Conservation (phyloP, 92 coral and sea anemone species). For the Muricea muricata region DNA sequence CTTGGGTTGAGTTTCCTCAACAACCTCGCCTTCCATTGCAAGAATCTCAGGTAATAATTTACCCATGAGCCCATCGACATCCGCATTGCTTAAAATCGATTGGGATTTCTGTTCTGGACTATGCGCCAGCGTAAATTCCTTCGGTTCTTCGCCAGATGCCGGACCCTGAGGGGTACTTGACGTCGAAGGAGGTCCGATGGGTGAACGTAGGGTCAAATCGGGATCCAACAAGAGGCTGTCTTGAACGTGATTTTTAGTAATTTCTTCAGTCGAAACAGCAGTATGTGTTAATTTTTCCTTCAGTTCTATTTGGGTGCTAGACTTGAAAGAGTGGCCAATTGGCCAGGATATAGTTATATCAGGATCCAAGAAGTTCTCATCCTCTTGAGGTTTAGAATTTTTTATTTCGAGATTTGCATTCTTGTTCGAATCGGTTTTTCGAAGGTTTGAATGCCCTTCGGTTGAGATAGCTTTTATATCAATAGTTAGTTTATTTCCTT, state of each 20-base stretch:
- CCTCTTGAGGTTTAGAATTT: neutral
- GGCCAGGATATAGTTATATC: neutral
- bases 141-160: constrained; percentile 5
- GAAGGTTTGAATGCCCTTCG: neutral
- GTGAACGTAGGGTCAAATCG: constrained; percentile 34
- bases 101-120: neutral
- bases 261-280: neutral
- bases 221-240: constrained; percentile 4
- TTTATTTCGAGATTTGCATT: neutral
- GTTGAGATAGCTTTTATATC: neutral
- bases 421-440: neutral
- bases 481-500: neutral
- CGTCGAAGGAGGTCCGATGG: constrained; percentile 74
- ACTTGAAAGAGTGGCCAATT: neutral
- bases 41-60: constrained; percentile 9
- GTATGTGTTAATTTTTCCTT: too few relatives aligned
- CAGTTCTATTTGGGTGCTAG: neutral
- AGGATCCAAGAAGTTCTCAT: neutral
- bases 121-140: neutral
- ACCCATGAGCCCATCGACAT: neutral
- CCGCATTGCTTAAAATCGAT: neutral
- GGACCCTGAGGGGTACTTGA: constrained; percentile 74
- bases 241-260: neutral
- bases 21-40: constrained; percentile 15
- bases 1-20: constrained; percentile 15